phyloP scores from a whole-genome alignment of 30 jellyfish, hydroid and myxozoan species.

The Aurelia sp. region DNA sequence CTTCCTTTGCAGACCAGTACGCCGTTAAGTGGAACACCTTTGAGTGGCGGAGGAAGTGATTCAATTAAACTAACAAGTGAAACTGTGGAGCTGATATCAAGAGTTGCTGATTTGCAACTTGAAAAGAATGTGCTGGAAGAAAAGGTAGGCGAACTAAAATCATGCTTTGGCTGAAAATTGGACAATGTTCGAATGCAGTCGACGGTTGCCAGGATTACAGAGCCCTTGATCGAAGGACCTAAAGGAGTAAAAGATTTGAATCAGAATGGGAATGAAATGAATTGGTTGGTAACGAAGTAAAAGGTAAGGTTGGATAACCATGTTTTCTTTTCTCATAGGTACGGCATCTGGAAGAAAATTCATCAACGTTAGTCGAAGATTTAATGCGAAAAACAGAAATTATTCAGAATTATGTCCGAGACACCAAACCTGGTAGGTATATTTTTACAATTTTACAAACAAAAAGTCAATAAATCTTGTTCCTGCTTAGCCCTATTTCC shows the following conservation, averaged over 20 bases:
- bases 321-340: conserved; percentile 52
- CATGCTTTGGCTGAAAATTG: too few relatives aligned
- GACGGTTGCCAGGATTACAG: too few relatives aligned
- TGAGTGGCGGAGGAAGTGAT: conserved; percentile 50
- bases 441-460: too few relatives aligned
- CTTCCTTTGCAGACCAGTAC: conserved; percentile 35
- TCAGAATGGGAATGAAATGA: too few relatives aligned
- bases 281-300: too few relatives aligned
- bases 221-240: too few relatives aligned
- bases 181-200: too few relatives aligned
- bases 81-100: conserved; percentile 84
- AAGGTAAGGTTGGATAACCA: not conserved
- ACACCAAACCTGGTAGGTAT: conserved; percentile 66
- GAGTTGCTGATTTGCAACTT: conserved; percentile 92
- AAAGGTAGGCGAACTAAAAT: conserved; percentile 46
- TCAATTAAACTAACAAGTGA: conserved; percentile 56
- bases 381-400: conserved; percentile 88
- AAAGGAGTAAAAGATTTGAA: too few relatives aligned
- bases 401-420: conserved; percentile 81
- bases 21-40: conserved; percentile 57
- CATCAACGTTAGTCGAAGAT: conserved; percentile 93
- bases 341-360: conserved; percentile 94
- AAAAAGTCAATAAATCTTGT: too few relatives aligned
- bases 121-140: conserved; percentile 93
- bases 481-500: too few relatives aligned